A percentile compares a stretch with the other conserved stretches of the same genome.
Conservation (phyloP, 2,797 vertebrate species). For the Phoebastria nigripes region DNA sequence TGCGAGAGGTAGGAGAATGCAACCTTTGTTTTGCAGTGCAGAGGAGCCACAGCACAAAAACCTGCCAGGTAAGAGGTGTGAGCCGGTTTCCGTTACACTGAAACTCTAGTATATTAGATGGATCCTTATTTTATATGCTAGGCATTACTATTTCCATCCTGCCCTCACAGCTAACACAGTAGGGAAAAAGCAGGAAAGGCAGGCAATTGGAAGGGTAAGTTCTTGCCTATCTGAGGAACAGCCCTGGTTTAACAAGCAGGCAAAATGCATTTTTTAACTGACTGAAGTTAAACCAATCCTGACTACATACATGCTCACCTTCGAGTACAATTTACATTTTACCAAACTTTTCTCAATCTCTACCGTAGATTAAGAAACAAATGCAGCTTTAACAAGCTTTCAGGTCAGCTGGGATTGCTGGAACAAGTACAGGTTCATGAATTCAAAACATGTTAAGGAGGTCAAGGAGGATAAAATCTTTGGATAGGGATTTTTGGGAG, state of each 20-base stretch:
- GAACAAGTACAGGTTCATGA: not conserved
- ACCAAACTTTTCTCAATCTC: not conserved
- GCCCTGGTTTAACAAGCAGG: not conserved
- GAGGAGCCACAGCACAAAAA: not conserved
- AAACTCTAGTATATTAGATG: not conserved
- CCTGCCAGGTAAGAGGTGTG: not conserved
- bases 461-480: not conserved
- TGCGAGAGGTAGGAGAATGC: not conserved
- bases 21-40: not conserved
- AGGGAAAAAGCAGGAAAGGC: not conserved
- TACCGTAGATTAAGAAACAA: not conserved
- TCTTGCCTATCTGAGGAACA: not conserved
- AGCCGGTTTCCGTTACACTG: not conserved
- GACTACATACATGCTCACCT: not conserved
- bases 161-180: not conserved
- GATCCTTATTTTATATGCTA: not conserved
- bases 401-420: not conserved
- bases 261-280: not conserved
- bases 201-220: not conserved
- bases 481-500: not conserved
- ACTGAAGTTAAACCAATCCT: not conserved
- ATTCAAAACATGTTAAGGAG: not conserved
- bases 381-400: conserved; percentile 15
- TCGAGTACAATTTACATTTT: not conserved
- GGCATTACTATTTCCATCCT: not conserved